Percentiles rank a stretch among this genome's conserved stretches.
Conservation (phyloP, 2,113 vertebrate genomes). For the Cryptomyrus ogoouensis region DNA sequence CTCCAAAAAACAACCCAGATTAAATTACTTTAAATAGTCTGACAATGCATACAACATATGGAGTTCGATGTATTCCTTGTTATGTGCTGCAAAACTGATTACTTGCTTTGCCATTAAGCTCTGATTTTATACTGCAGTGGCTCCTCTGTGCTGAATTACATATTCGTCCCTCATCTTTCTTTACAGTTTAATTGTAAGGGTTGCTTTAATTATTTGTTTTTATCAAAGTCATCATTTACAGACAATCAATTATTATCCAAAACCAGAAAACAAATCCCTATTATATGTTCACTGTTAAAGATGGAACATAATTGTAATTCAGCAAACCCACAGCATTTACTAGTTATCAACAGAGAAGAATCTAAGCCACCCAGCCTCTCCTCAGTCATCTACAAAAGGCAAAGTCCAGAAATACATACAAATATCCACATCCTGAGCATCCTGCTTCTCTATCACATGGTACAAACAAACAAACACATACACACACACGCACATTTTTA, state of each 20-base stretch:
- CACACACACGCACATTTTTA: neutral
- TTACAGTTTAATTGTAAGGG: neutral
- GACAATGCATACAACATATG: neutral
- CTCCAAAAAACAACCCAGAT: neutral
- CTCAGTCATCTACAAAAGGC: neutral
- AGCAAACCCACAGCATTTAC: neutral
- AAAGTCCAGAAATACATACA: neutral
- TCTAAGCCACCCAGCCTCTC: neutral
- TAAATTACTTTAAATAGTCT: neutral
- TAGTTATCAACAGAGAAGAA: neutral
- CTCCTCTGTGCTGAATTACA: neutral
- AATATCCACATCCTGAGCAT: neutral
- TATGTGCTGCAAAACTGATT: neutral
- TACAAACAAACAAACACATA: neutral
- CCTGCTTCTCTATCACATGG: neutral
- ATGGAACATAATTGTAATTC: neutral
- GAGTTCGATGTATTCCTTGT: neutral
- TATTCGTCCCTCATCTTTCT: neutral
- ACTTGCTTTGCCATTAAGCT: neutral
- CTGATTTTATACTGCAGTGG: neutral
- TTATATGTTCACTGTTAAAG: neutral
- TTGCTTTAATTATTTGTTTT: neutral
- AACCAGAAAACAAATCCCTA: neutral
- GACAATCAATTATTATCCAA: neutral
- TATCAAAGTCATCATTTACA: neutral